Conservation (phyloP, 2,888 invertebrate genomes). For the Tipula confusa region DNA sequence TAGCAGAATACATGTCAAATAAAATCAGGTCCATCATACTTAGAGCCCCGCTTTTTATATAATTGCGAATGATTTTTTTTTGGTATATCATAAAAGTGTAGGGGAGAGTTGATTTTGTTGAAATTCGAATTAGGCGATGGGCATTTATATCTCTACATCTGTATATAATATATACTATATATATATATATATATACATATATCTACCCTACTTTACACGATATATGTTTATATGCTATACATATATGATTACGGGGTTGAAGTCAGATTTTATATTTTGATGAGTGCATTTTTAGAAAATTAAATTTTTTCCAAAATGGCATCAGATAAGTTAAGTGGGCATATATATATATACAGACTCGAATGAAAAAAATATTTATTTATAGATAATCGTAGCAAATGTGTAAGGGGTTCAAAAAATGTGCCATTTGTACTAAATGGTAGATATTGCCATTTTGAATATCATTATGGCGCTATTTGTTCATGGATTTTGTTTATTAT, state of each 20-base stretch:
- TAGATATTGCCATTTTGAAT: slow-evolving; percentile 9
- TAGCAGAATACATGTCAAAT: background rate
- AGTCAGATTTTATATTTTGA: background rate
- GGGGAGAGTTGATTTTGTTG: background rate
- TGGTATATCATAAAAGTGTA: background rate
- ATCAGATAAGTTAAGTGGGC: slow-evolving; percentile 1
- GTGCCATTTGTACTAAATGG: background rate
- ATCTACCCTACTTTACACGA: background rate
- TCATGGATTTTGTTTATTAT: background rate
- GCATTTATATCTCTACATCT: background rate
- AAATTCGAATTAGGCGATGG: background rate
- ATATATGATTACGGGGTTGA: background rate
- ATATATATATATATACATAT: too few relatives aligned
- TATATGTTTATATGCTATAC: background rate
- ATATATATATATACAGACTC: background rate
- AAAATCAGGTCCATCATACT: background rate
- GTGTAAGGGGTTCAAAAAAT: background rate
- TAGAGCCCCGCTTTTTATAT: background rate
- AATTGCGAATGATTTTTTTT: slow-evolving; percentile 9
- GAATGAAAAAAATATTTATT: background rate
- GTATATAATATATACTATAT: background rate
- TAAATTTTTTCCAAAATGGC: background rate
- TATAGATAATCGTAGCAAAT: background rate
- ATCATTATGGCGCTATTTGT: too few relatives aligned
- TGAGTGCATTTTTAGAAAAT: background rate